Evolutionary conservation across 2,888 invertebrate species (phyloP), one percentile per base, ranked within the genome.

Genomic region (Nephrotoma flavescens): DNA sequence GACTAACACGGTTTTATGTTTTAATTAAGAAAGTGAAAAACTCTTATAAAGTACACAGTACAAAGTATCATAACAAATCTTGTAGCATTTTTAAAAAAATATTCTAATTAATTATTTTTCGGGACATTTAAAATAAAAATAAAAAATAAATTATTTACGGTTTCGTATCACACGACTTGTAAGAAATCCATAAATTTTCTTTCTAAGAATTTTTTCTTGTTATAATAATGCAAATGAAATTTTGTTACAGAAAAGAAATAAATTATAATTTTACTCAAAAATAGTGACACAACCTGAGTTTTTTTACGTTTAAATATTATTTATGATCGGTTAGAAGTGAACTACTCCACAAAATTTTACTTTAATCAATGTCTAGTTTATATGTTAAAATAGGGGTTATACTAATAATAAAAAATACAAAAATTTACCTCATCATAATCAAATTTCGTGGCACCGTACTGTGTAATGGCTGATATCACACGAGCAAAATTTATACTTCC

Each of bases 391-490:
- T 31, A 31, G 31, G 31, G 31, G 2, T 31, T 31, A 31, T 31
- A 31, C 31, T 31, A 31, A 31, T 31, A 31, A 31, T 31, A 31
- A 31, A 31, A 31, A 31, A 31, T 3, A 31, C 31, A 83, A 2
- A 31, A 42, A 84, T 87, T 88, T 88, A 92, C 92, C 90, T 92
- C 92, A 89, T 92, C 92, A 88, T 91, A 92, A 88, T 92, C 92
- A 87, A 92, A 92, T 88, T 92, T 92, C 31, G 92, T 92, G 85
- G 92, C 91, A 86, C 92, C 92, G 88, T 92, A 92, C 88, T 92
- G 91, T 57, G 92, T 92, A 88, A 92, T 92, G 87, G 92, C 91
- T 87, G 92, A 91, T 90, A 92, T 92, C 87, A 92, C 92, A 89
- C 91, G 91, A 71, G 92, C 92, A 88, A 92, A 92, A 88, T 90